Evolutionary conservation across 2,797 vertebrate genomes (phyloP), one percentile per base, ranked within the genome.

Genomic region (Ceryle rudis): DNA sequence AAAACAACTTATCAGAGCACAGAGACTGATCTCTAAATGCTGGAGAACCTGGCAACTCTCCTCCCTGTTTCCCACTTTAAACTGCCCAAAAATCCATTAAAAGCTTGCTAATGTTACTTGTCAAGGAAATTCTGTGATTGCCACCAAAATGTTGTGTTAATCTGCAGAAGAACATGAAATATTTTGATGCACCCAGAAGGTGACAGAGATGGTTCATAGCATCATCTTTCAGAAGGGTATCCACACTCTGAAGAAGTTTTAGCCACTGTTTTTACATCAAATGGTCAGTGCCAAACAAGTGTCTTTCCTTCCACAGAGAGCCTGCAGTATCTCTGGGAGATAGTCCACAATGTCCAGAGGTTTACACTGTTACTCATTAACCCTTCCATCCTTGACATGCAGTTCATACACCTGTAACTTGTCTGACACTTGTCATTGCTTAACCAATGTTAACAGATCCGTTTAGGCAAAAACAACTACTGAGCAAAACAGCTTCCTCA

Each of bases 291-390:
- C 12, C 51, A 81, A 71, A 28, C 9, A 41, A 57, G 35, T 1
- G 0, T 33, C 64, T 66, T 47, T 67, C 61, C 49, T 92, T 86
- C n/a, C 46, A 39, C 72, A 51, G 9, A 58, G 33, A 52, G 61
- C 16, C 52, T 93, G 37, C 35, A 57, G 14, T 51, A 35, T 49
- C 69, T 71, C 31, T n/a, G 21, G 6, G 70, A 86, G 73, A n/a
- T 35, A 91, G 20, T 65, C 66, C 47, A 75, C 73, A 62, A 23
- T 5, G 60, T 72, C 80, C 94, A 69, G 82, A 94, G 81, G n/a
- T 94, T 84, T 82, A 64, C 26, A 21, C 41, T 80, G 84, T 95
- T 87, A 94, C 6, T 96, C 79, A 91, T 96, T 96, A 95, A 95
- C 89, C 57, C 80, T 46, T 69, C 69, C 75, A 95, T 83, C 95